Conservation (phyloP, 2,113 vertebrate genomes). For the Cynoglossus semilaevis region DNA sequence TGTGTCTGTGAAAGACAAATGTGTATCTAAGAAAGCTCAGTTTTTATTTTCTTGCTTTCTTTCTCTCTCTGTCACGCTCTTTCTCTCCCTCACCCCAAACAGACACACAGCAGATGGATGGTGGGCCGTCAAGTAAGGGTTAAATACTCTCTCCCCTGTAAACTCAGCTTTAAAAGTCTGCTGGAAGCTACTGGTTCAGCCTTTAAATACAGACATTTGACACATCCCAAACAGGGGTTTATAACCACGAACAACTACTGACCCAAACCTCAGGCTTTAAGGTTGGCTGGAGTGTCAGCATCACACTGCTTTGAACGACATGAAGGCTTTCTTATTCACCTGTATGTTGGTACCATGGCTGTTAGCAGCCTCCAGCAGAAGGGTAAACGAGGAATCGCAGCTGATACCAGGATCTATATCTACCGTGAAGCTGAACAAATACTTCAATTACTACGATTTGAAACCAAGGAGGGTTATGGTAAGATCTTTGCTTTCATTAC, state of each 20-base stretch:
- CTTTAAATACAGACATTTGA: conserved; percentile 95
- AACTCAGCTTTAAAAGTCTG: conserved; percentile 79
- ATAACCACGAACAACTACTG: conserved; percentile 52
- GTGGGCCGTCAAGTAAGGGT: conserved; percentile 82
- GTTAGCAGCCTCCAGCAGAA: conserved; percentile 65
- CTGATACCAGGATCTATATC: conserved; percentile 47
- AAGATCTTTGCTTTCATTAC: conserved; percentile 24
- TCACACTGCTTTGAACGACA: conserved; percentile 53
- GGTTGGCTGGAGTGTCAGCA: conserved; percentile 27
- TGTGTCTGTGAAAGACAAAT: background rate
- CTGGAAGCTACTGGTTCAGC: conserved; percentile 87
- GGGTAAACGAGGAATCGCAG: conserved; percentile 23
- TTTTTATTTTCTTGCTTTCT: conserved; percentile 11
- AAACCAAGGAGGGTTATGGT: conserved; percentile 65
- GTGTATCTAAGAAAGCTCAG: too few species aligned
- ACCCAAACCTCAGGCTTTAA: conserved; percentile 37
- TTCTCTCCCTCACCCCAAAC: conserved; percentile 9
- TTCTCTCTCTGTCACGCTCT: background rate
- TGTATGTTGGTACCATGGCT: conserved; percentile 77
- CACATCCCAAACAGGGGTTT: conserved; percentile 72
- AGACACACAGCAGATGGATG: conserved; percentile 8
- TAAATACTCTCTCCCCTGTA: conserved; percentile 82
- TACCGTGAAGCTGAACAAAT: conserved; percentile 37
- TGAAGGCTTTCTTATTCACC: conserved; percentile 74
- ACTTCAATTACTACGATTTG: conserved; percentile 39